Percentiles rank a stretch among this genome's conserved stretches.
Evolutionary conservation across 2,113 vertebrate genomes (phyloP).

Genomic region (Corythoichthys haematopterus): DNA sequence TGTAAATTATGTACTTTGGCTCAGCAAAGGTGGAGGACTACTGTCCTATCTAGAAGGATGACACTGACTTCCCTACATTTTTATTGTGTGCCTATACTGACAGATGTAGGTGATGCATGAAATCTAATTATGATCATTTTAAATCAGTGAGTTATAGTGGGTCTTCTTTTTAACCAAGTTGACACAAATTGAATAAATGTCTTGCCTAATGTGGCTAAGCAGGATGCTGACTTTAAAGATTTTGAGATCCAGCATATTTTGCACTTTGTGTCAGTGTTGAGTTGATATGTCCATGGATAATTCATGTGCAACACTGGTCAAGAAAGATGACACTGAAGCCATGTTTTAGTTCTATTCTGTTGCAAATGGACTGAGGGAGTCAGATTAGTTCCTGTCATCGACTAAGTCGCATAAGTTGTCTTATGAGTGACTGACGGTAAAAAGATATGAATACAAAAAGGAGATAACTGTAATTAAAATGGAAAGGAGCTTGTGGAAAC

Average conservation of each 20-base stretch:
- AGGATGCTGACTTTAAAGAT: not conserved
- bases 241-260: not conserved
- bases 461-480: slow-evolving; percentile 8
- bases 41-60: not conserved
- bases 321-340: not conserved
- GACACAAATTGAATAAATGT: no score
- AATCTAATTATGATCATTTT: not conserved
- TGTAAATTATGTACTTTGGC: not conserved
- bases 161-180: no score
- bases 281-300: not conserved
- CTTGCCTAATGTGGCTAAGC: not conserved
- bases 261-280: not conserved
- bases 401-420: not conserved
- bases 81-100: not conserved
- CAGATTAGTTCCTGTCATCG: not conserved
- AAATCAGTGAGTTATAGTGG: no score
- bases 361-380: not conserved
- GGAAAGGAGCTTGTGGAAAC: not conserved
- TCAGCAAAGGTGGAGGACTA: not conserved
- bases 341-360: slow-evolving; percentile 3
- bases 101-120: not conserved
- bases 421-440: slow-evolving; percentile 10
- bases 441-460: slow-evolving; percentile 13
- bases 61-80: not conserved
- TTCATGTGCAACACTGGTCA: not conserved